A percentile compares a stretch with the other conserved stretches of the same genome.
These are phyloP conservation scores for Enteromius argenteus DNA, from an alignment of 2,797 vertebrate genomes.

Conservation along the genomic window DNA sequence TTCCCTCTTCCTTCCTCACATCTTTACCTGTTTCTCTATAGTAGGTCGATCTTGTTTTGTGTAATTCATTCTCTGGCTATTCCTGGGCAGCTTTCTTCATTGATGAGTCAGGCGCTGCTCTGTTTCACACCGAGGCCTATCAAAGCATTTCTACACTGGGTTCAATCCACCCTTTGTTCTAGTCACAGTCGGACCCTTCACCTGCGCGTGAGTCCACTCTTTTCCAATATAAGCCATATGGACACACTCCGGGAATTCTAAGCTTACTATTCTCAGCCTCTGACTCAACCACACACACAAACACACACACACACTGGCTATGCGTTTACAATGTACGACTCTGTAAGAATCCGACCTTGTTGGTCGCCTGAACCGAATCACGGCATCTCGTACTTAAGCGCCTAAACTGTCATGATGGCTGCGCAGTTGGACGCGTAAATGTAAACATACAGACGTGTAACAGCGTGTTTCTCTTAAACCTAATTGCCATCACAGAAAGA, in stretches of 20 bases:
- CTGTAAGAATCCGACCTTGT: background rate
- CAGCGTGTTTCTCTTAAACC: conserved; percentile 12
- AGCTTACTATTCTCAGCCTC: conserved; percentile 43
- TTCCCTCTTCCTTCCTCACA: conserved; percentile 15
- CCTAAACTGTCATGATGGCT: background rate
- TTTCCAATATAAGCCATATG: conserved; percentile 50
- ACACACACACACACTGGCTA: background rate
- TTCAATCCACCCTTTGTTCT: conserved; percentile 22
- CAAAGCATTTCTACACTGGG: conserved; percentile 33
- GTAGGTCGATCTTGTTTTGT: conserved; percentile 15
- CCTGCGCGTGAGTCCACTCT: conserved; percentile 27
- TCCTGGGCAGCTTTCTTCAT: conserved; percentile 22
- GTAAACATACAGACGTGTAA: conserved; percentile 1
- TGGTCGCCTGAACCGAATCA: background rate
- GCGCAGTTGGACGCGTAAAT: background rate
- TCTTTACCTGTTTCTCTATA: conserved; percentile 29
- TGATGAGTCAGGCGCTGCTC: conserved; percentile 30
- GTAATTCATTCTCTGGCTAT: conserved; percentile 34
- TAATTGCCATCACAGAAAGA: conserved; percentile 18
- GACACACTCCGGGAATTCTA: conserved; percentile 30
- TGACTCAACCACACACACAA: conserved; percentile 4
- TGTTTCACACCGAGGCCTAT: conserved; percentile 36
- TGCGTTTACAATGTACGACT: conserved; percentile 26
- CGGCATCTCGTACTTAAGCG: background rate
- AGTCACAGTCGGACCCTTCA: conserved; percentile 37